A percentile compares a stretch with the other conserved stretches of the same genome.
phyloP scores from a whole-genome alignment of 2,797 vertebrate species.

The Poecilia picta region DNA sequence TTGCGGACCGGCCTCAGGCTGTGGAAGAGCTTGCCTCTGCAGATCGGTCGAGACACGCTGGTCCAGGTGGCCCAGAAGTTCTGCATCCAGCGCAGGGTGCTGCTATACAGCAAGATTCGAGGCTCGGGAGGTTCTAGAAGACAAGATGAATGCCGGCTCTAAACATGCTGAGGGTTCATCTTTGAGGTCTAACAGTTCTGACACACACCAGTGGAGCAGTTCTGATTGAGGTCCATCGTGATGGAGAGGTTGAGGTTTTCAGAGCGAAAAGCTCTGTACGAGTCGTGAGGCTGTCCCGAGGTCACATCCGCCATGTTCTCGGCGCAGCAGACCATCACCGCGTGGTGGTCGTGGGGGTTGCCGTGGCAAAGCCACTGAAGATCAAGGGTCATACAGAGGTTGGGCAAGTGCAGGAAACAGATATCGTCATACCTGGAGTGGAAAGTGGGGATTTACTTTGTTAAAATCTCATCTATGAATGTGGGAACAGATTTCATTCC shows the following conservation, averaged over 20 bases:
- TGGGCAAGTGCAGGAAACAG: conserved; percentile 95
- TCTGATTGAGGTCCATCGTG: conserved; percentile 93
- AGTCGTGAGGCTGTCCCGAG: conserved; percentile 92
- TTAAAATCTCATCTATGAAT: background rate
- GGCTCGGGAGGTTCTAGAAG: conserved; percentile 87
- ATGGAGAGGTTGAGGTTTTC: conserved; percentile 97
- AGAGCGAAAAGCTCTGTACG: conserved; percentile 96
- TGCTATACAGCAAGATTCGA: conserved; percentile 95
- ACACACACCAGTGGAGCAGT: conserved; percentile 80
- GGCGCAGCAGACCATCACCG: conserved; percentile 89
- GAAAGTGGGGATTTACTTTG: conserved; percentile 11
- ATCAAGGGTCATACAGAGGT: conserved; percentile 95
- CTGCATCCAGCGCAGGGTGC: conserved; percentile 99
- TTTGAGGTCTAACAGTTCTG: background rate
- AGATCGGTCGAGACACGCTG: conserved; percentile 93
- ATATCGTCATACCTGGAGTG: conserved; percentile 93
- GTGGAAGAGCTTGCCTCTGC: conserved; percentile 95
- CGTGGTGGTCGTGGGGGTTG: conserved; percentile 95
- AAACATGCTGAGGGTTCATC: background rate
- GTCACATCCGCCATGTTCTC: conserved; percentile 90
- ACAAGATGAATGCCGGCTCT: background rate
- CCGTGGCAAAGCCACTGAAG: conserved; percentile 97
- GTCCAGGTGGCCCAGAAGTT: conserved; percentile 99
- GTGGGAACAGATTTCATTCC: background rate
- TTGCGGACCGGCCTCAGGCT: conserved; percentile 92